Conservation (phyloP, 2,888 invertebrate genomes). For the Chesias legatella region DNA sequence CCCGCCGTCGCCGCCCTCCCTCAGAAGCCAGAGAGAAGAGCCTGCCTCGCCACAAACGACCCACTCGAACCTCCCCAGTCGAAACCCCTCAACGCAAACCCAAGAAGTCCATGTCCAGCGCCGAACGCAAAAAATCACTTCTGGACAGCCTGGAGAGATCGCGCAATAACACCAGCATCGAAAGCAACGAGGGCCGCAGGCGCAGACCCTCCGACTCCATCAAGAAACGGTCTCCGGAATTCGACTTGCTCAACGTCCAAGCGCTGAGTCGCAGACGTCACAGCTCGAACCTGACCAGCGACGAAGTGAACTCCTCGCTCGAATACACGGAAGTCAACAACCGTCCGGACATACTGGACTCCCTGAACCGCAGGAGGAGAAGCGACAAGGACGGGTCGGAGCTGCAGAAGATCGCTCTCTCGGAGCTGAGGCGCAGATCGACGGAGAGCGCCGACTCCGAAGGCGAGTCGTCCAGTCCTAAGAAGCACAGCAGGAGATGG, state of each 20-base stretch:
- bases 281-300: slow-evolving; percentile 73
- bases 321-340: slow-evolving; percentile 75
- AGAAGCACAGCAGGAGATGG: slow-evolving; percentile 59
- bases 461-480: slow-evolving; percentile 59
- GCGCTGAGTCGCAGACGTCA: slow-evolving; percentile 65
- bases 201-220: slow-evolving; percentile 65
- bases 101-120: slow-evolving; percentile 75
- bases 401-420: slow-evolving; percentile 61
- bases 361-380: slow-evolving; percentile 55
- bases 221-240: slow-evolving; percentile 70
- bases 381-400: slow-evolving; percentile 55
- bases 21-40: slow-evolving; percentile 60
- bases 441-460: slow-evolving; percentile 68
- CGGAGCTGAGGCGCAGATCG: slow-evolving; percentile 67
- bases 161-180: slow-evolving; percentile 71
- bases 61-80: slow-evolving; percentile 59
- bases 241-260: slow-evolving; percentile 67
- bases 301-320: slow-evolving; percentile 71
- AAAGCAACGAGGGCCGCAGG: slow-evolving; percentile 66
- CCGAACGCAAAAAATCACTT: slow-evolving; percentile 71
- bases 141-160: slow-evolving; percentile 73
- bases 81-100: slow-evolving; percentile 67
- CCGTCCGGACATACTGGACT: slow-evolving; percentile 71
- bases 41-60: slow-evolving; percentile 62
- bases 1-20: slow-evolving; percentile 64